Base-by-base conservation (phyloP, 2,797 vertebrate genomes). In the Molothrus aeneus region DNA sequence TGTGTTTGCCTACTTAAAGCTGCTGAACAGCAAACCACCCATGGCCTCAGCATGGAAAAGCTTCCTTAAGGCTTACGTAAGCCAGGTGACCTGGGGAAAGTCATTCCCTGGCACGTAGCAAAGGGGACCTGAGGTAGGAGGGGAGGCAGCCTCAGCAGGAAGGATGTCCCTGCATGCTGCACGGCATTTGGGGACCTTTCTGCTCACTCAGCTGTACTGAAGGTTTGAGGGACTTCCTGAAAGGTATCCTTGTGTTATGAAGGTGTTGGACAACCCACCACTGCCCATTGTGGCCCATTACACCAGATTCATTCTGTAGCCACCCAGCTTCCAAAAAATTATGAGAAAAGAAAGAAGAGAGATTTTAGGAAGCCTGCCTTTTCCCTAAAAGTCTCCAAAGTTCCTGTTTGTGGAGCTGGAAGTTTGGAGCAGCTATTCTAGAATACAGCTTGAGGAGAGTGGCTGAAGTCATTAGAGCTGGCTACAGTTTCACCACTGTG, bases 231-330 rank as follows among this genome's bases (percentile, higher is more conserved):
- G n/a, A 7, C 9, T 29, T n/a, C 6, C 16, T 61, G 29, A 40
- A 40, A 69, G 19, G 13, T 12, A 38, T 13, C 25, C 48, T 54
- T 31, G n/a, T 24, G n/a, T 11, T 54, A 56, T 3, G 25, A 40
- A 40, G 13, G 7, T 40, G 42, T 4, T 18, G 42, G 51, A 51
- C 36, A 60, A 65, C 40, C 0, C 0, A 18, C 7, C 5, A 1
- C 59, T 43, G 25, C 22, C 40, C 6, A 7, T 4, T 28, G 10
- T 65, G 48, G 28, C 34, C n/a, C 3, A 0, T 59, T n/a, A 54
- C 18, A 36, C 43, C 57, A 24, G 42, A 69, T 69, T 56, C 4
- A n/a, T 47, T 68, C 43, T 51, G 31, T 60, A 64, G 45, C 9
- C 36, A 68, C 43, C 36, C 63, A 38, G 20, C n/a, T 83, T 89